These are phyloP conservation scores for Trileptium ribeirensis DNA, from an alignment of 2,888 invertebrate species.

Conservation along the genomic window DNA sequence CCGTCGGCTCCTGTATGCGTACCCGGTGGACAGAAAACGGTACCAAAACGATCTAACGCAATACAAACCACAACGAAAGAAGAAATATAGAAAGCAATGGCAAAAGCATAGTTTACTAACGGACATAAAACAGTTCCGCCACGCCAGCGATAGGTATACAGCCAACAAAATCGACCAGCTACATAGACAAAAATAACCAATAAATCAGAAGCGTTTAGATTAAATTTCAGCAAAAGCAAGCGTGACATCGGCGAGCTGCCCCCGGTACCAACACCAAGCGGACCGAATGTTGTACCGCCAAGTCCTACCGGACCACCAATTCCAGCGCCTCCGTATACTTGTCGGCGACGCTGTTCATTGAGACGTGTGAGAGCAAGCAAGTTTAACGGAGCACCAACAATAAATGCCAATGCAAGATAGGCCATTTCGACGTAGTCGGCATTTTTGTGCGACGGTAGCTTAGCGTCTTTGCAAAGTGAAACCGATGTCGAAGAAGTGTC, in stretches of 20 bases:
- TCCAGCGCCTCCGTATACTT: background rate
- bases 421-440: background rate
- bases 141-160: conserved; percentile 48
- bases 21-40: background rate
- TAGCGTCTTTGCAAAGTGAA: too few relatives aligned
- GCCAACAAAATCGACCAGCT: conserved; percentile 46
- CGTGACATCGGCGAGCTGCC: conserved; percentile 25
- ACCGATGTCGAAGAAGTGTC: too few relatives aligned
- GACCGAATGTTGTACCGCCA: background rate
- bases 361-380: background rate
- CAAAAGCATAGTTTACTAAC: conserved; percentile 45
- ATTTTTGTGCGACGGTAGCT: background rate
- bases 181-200: conserved; percentile 49
- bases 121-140: conserved; percentile 47
- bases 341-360: background rate
- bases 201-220: conserved; percentile 47
- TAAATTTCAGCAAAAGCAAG: conserved; percentile 46
- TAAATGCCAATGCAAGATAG: background rate
- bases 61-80: conserved; percentile 50
- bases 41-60: conserved; percentile 46
- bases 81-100: conserved; percentile 46
- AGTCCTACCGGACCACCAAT: background rate
- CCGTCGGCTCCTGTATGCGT: conserved; percentile 14
- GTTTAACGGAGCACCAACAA: background rate
- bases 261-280: background rate